Base-by-base conservation (phyloP, 2,888 invertebrate genomes). In the Drosophila mettleri region DNA sequence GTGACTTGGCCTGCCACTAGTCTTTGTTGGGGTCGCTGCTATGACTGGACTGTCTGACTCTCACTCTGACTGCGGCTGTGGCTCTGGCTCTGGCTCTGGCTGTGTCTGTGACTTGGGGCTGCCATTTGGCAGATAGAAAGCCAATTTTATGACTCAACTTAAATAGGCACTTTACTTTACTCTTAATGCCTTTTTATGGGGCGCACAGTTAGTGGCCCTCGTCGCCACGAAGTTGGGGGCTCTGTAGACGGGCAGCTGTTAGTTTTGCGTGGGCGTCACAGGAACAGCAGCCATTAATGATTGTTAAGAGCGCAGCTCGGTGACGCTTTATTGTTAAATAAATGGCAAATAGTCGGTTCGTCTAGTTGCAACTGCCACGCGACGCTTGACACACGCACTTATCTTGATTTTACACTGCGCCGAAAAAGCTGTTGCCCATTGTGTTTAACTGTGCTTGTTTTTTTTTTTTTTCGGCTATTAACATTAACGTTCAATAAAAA, bases 101-200 rank as follows among this genome's bases (percentile, higher is more conserved):
- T 18, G 34, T 16, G 39, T 14, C n/a, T 34, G n/a, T n/a, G 49
- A 43, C 41, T 22, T 31, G 46, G 22, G 43, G 22, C 46, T 59
- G 64, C 69, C 65, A 63, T 74, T 82, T 71, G 71, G 68, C 69
- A 86, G 87, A 86, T 88, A 87, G 89, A 88, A 85, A 89, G 85
- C 86, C 89, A 86, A 86, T 86, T 86, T 86, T 86, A 86, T 89
- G 86, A 88, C 89, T 87, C 89, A 89, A 86, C 86, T 86, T 89
- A 86, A 86, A 89, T 89, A 86, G 89, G 86, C 86, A 86, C 89
- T 89, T 85, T 85, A 85, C 88, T 81, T 85, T 85, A 71, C 75
- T 87, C 86, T 79, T 89, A 89, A 89, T 89, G 86, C 89, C 88
- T 65, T 86, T 89, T 86, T 86, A 85, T 87, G 85, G 41, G 72